Evolutionary conservation across 2,113 vertebrate species (phyloP).

Genomic region (Megalops atlanticus): DNA sequence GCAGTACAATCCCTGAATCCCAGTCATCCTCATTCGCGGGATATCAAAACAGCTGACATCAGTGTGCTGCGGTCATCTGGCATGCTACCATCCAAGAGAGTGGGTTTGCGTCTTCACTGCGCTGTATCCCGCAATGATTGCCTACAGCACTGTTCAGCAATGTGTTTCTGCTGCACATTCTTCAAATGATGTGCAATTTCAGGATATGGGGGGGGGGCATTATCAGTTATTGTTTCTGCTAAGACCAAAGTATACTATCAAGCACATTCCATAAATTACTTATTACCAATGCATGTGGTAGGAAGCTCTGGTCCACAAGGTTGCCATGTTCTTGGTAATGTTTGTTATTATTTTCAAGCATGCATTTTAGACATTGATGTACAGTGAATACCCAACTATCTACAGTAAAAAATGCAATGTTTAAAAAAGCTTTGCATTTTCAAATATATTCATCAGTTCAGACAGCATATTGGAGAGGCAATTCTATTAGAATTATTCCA

Average conservation of each 20-base stretch:
- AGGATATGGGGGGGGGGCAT: neutral
- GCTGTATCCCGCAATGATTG: neutral
- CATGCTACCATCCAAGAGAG: neutral
- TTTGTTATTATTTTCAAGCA: constrained; percentile 2
- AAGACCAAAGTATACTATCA: neutral
- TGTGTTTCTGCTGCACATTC: neutral
- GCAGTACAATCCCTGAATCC: neutral
- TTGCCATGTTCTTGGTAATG: neutral
- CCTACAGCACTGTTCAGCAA: neutral
- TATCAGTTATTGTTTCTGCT: neutral
- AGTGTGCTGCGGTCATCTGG: neutral
- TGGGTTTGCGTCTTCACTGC: neutral
- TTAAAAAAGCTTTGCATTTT: neutral
- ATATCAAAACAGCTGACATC: constrained; percentile 15
- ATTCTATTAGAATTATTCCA: constrained; percentile 35
- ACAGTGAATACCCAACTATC: neutral
- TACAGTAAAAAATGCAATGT: neutral
- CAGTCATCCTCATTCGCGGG: constrained; percentile 5
- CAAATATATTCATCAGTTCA: neutral
- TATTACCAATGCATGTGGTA: neutral
- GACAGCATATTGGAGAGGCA: constrained; percentile 6
- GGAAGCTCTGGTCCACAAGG: neutral
- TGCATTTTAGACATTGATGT: neutral
- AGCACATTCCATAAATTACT: neutral
- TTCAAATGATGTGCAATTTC: neutral